Percentiles rank a stretch among this genome's conserved stretches.
These are phyloP conservation scores for Drosophila ironensis DNA, from an alignment of 1,140 invertebrate genomes.

Conservation along the genomic window DNA sequence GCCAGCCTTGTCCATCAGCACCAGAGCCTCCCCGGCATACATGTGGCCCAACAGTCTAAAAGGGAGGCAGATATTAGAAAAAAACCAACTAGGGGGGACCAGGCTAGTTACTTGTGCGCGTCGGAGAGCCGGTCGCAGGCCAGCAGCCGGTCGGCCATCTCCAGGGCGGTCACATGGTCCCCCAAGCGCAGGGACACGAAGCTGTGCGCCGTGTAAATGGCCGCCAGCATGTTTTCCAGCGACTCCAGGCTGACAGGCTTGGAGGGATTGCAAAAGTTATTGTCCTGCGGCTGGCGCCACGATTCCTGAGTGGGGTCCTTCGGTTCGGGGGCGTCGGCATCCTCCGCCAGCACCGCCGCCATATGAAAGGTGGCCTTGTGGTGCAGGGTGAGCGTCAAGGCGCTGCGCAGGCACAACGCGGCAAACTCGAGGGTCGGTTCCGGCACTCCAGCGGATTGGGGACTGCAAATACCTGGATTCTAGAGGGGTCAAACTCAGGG, in stretches of 20 bases:
- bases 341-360: slow-evolving; percentile 35
- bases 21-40: slow-evolving; percentile 94
- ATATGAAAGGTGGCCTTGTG: slow-evolving; percentile 82
- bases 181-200: slow-evolving; percentile 93
- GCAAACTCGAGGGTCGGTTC: slow-evolving; percentile 95
- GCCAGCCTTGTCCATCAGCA: slow-evolving; percentile 90
- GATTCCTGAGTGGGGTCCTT: slow-evolving; percentile 67
- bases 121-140: slow-evolving; percentile 73
- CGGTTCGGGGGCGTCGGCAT: slow-evolving; percentile 80
- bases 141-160: slow-evolving; percentile 84
- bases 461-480: slow-evolving; percentile 81
- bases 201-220: slow-evolving; percentile 89
- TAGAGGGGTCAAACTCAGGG: not conserved
- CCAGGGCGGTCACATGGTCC: slow-evolving; percentile 91
- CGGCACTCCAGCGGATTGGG: slow-evolving; percentile 91
- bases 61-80: too few species aligned
- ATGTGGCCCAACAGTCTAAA: slow-evolving; percentile 91
- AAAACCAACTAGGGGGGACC: too few species aligned
- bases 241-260: slow-evolving; percentile 77
- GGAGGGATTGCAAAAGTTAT: slow-evolving; percentile 82
- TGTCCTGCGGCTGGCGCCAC: slow-evolving; percentile 77
- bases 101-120: slow-evolving; percentile 66
- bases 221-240: slow-evolving; percentile 84
- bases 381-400: slow-evolving; percentile 84
- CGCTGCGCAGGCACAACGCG: slow-evolving; percentile 93